These are phyloP conservation scores for Bovichtus variegatus DNA, from an alignment of 2,797 vertebrate species.

Conservation along the genomic window DNA sequence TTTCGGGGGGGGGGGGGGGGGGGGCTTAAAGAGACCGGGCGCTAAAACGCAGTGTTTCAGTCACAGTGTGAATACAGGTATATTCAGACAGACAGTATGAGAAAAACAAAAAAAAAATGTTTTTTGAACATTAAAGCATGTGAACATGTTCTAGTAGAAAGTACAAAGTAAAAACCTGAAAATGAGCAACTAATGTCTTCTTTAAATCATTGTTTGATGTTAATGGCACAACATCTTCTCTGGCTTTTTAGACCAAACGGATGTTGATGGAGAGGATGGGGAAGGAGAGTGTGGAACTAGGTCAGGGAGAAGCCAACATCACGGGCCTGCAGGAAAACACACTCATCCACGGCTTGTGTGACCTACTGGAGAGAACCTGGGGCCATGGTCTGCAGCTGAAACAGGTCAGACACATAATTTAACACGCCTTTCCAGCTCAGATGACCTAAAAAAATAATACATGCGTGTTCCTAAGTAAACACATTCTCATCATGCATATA, in stretches of 20 bases:
- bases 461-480: neutral
- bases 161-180: too few relatives aligned
- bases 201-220: neutral
- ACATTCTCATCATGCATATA: constrained; percentile 9
- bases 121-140: too few relatives aligned
- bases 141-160: too few relatives aligned
- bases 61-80: too few relatives aligned
- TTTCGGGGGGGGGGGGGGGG: too few relatives aligned
- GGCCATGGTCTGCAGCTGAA: constrained; percentile 96
- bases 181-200: too few relatives aligned
- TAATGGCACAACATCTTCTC: neutral
- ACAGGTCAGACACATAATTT: constrained; percentile 86
- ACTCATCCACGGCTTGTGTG: constrained; percentile 95
- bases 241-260: constrained; percentile 90
- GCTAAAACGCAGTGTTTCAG: too few relatives aligned
- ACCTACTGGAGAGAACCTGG: constrained; percentile 98
- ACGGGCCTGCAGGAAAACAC: constrained; percentile 97
- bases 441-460: constrained; percentile 36
- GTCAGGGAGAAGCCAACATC: constrained; percentile 95
- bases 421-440: neutral
- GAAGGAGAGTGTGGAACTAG: constrained; percentile 93
- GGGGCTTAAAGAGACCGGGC: too few relatives aligned
- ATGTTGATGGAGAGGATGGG: constrained; percentile 99
- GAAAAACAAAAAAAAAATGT: too few relatives aligned
- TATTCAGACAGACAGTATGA: too few relatives aligned